These are phyloP conservation scores for Cybosia mesomella DNA, from an alignment of 2,888 invertebrate species.

Conservation along the genomic window DNA sequence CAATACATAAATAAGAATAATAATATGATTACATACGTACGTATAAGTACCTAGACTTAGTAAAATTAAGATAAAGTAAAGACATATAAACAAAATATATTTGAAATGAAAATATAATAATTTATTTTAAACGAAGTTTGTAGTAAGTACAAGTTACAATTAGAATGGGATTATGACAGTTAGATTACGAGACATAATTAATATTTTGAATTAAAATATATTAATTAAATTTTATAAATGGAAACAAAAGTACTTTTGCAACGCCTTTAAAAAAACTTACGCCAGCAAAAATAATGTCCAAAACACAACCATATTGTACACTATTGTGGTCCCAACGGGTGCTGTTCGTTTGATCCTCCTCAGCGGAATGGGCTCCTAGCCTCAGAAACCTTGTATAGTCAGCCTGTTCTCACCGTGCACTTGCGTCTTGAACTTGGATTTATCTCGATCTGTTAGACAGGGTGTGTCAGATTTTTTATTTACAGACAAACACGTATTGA, in stretches of 20 bases:
- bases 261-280: conserved; percentile 41
- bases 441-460: conserved; percentile 81
- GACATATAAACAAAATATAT: no score
- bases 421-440: conserved; percentile 85
- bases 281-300: conserved; percentile 59
- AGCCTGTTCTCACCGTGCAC: conserved; percentile 73
- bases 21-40: no score
- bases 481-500: conserved; percentile 28
- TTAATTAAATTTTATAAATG: not conserved
- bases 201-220: no score
- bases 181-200: no score
- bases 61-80: no score
- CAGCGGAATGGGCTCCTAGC: conserved; percentile 73
- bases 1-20: no score
- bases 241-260: not conserved
- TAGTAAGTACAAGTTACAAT: not conserved
- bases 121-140: no score
- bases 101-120: no score
- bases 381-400: conserved; percentile 78
- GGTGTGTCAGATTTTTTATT: conserved; percentile 59
- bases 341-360: conserved; percentile 61
- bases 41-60: no score
- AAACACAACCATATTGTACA: conserved; percentile 49
- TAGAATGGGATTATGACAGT: not conserved
- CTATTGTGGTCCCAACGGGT: conserved; percentile 43